These are phyloP conservation scores for Dryomyza anilis DNA, from an alignment of 2,888 invertebrate genomes.

Conservation along the genomic window DNA sequence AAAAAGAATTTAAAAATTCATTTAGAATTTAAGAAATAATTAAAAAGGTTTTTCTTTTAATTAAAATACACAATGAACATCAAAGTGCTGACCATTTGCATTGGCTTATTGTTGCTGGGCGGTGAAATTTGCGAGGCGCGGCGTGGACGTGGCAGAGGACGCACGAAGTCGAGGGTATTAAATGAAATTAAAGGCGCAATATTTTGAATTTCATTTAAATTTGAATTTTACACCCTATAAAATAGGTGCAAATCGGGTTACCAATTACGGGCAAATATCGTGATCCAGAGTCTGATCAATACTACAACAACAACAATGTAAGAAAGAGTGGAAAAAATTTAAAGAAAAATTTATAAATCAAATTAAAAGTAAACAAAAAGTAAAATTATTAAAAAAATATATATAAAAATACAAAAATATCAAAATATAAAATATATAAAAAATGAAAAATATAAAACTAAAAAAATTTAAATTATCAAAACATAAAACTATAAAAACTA, in stretches of 20 bases:
- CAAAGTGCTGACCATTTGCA: slow-evolving; percentile 49
- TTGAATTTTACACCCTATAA: background rate
- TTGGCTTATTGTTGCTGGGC: slow-evolving; percentile 58
- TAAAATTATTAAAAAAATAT: too few relatives aligned
- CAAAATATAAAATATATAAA: too few relatives aligned
- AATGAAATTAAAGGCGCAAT: background rate
- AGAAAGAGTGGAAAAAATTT: slow-evolving; percentile 34
- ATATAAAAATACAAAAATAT: too few relatives aligned
- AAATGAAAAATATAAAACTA: too few relatives aligned
- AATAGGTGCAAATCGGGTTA: slow-evolving; percentile 80
- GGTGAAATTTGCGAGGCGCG: slow-evolving; percentile 63
- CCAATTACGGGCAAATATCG: slow-evolving; percentile 88
- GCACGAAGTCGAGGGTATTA: slow-evolving; percentile 75
- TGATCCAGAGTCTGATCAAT: slow-evolving; percentile 88
- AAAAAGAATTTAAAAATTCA: slow-evolving; percentile 7
- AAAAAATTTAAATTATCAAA: too few relatives aligned
- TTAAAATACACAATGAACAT: slow-evolving; percentile 47
- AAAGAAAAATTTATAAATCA: too few relatives aligned
- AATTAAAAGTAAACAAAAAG: too few relatives aligned
- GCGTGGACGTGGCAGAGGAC: slow-evolving; percentile 73
- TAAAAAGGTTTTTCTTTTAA: too few relatives aligned
- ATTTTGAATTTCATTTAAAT: background rate
- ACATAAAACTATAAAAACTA: too few relatives aligned
- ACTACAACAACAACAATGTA: slow-evolving; percentile 85
- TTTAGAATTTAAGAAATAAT: background rate